Evolutionary conservation across 2,888 invertebrate genomes (phyloP), one percentile per base, ranked within the genome.

Genomic region (Pteria penguin): DNA sequence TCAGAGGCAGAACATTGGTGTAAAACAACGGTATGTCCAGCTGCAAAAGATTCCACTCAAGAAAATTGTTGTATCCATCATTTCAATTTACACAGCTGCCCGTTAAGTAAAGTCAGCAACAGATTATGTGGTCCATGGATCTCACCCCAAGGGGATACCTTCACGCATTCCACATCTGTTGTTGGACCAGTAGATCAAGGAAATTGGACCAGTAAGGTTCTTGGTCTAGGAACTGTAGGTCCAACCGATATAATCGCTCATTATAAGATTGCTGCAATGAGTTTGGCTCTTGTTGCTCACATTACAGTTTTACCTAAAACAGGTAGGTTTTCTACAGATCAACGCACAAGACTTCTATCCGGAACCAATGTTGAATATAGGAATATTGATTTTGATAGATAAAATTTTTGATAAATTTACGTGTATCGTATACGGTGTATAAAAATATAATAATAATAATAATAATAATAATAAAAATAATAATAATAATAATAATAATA

Each of bases 111-210:
- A 0, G 75, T 79, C 14, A 32, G 76, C 0, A 80, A 79, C 58
- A 85, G 85, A 1, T 74, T 88, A 11, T 90, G 90, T 79, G 89
- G 88, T 4, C 90, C 90, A 0, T 90, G 90, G 90, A 88, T 90
- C 29, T 82, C 82, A 2, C 78, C 88, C 11, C 70, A 66, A 45
- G 89, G 89, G 1, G 75, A 79, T 2, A 83, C 85, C 36, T 88
- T 85, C 77, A 90, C 89, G 5, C 89, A 89, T 71, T 89, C 89
- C 2, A 71, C 79, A 14, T 86, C 86, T 5, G 31, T 84, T 11
- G 87, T 86, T 29, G 90, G 90, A 0, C 70, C 82, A 4, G 75
- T 85, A 1, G 31, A 36, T 4, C 77, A 76, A 14, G 85, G 82
- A 3, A 86, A 85, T 73, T 89, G 89, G 89, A 84, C 86, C 4